Conservation (phyloP, 2,888 invertebrate genomes). For the Oscheius sp. region DNA sequence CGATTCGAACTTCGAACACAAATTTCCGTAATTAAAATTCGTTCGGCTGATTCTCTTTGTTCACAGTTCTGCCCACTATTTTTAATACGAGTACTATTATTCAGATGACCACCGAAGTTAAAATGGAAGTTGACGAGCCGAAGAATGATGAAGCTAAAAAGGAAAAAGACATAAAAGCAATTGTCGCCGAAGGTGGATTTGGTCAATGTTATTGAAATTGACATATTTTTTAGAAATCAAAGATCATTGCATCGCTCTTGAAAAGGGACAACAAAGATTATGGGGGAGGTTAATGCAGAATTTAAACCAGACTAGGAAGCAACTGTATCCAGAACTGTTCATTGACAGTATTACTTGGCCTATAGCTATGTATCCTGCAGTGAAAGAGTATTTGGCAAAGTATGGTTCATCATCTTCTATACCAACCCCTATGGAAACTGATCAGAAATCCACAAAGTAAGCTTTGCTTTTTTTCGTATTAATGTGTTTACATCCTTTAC, state of each 20-base stretch:
- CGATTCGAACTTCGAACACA: too few species aligned
- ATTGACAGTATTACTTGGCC: not conserved
- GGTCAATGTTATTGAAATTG: not conserved
- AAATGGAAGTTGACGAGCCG: conserved; percentile 66
- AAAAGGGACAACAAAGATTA: conserved; percentile 64
- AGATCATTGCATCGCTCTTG: conserved; percentile 55
- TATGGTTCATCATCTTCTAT: not conserved
- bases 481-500: not conserved
- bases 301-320: conserved; percentile 64
- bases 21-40: too few species aligned
- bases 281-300: conserved; percentile 64
- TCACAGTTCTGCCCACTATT: too few species aligned
- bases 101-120: conserved; percentile 41
- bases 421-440: conserved; percentile 43
- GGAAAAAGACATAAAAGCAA: conserved; percentile 48
- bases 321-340: conserved; percentile 44
- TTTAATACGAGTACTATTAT: not conserved
- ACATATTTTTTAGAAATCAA: conserved; percentile 45
- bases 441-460: conserved; percentile 34
- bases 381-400: conserved; percentile 17
- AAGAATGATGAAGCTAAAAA: conserved; percentile 43
- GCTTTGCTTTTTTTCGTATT: not conserved
- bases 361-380: conserved; percentile 11
- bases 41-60: too few species aligned
- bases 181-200: conserved; percentile 56